Evolutionary conservation across 2,888 invertebrate species (phyloP), one percentile per base, ranked within the genome.

Genomic region (Ypsolopha scabrella): DNA sequence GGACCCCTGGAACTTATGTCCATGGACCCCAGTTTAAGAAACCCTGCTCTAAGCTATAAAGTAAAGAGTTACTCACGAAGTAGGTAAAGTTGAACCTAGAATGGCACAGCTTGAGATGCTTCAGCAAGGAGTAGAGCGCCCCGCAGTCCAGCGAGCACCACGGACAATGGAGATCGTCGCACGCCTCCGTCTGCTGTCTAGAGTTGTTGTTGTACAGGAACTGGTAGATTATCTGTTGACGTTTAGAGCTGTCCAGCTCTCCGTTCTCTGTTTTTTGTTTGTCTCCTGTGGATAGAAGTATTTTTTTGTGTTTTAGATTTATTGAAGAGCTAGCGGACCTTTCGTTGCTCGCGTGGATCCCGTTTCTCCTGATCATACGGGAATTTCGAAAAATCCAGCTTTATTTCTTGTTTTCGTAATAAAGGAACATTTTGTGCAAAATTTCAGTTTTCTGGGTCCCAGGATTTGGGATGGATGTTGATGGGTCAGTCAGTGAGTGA

Each of bases 201-300:
- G 95, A 95, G 72, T 96, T 97, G 78, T 96, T 97, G 78, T 96
- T 97, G 74, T 97, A 97, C 60, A 97, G 90, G 83, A 98, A 98
- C 82, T 98, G 97, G 80, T 98, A 98, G 58, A 96, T 94, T 58
- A 98, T 94, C 79, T 95, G 93, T 59, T 93, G 89, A 33, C 91
- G 90, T 59, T 87, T 53, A 6, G 49, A 14, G 24, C 24, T 24
- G 36, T 48, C 41, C 52, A 53, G 3, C 38, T 11, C 38, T 57
- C 53, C 10, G 39, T 48, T 34, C 9, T 43, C 43, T 8, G 41
- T 24, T 33, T 52, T 74, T 78, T 2, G 24, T 24, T 48, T 48
- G 24, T 37, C 36, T 11, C 34, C 48, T 48, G 37, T 24, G 24
- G 24, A 24, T 24, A 24, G 2, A 24, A 24, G 24, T 2, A 3